Evolutionary conservation across 1,140 invertebrate genomes (phyloP).

Genomic region (Drosophila parabipectinata): DNA sequence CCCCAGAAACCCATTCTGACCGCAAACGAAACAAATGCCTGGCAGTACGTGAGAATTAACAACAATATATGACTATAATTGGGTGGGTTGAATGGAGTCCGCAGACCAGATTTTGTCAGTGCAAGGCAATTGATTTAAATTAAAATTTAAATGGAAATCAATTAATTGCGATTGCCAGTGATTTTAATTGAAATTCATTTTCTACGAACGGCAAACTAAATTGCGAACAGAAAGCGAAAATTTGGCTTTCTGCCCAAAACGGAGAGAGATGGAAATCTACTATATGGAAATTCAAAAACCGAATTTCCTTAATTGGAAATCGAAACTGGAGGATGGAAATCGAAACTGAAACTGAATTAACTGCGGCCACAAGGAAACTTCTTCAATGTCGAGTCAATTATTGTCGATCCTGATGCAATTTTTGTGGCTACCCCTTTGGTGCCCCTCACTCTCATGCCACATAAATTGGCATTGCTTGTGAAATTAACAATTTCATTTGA

Average conservation of each 20-base stretch:
- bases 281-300: slow-evolving; percentile 6
- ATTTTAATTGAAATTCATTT: slow-evolving; percentile 68
- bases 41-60: slow-evolving; percentile 28
- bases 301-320: slow-evolving; percentile 15
- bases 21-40: slow-evolving; percentile 40
- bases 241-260: too few species aligned
- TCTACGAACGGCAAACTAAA: slow-evolving; percentile 36
- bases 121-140: slow-evolving; percentile 60
- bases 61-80: slow-evolving; percentile 52
- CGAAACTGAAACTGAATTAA: slow-evolving; percentile 70
- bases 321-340: slow-evolving; percentile 46
- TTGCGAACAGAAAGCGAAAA: slow-evolving; percentile 17
- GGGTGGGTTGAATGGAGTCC: not conserved
- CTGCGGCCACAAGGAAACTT: slow-evolving; percentile 33
- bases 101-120: slow-evolving; percentile 5
- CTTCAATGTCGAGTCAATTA: slow-evolving; percentile 61
- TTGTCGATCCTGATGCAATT: slow-evolving; percentile 50
- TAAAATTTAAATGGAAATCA: slow-evolving; percentile 69
- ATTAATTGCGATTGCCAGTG: slow-evolving; percentile 60
- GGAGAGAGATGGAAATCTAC: not conserved
- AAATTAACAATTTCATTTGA: slow-evolving; percentile 80
- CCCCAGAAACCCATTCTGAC: slow-evolving; percentile 7
- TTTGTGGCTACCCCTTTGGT: slow-evolving; percentile 22
- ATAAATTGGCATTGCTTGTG: slow-evolving; percentile 69
- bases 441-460: slow-evolving; percentile 1